Conservation (phyloP, 2,797 vertebrate species). For the Podarcis lilfordi region DNA sequence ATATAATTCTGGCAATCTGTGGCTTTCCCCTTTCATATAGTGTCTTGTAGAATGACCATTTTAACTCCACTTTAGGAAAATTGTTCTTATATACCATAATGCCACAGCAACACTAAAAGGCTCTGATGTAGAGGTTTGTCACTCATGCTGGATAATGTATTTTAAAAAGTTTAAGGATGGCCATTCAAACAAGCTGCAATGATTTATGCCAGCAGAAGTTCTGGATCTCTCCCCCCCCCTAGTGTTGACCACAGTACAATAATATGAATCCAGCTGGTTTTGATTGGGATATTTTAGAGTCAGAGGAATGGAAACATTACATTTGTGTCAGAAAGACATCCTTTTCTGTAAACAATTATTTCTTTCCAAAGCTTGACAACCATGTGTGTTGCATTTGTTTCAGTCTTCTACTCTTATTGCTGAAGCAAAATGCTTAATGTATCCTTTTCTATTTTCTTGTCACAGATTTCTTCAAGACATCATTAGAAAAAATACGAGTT, state of each 20-base stretch:
- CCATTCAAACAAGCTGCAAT: not conserved
- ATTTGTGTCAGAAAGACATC: conserved; percentile 17
- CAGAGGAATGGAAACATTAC: conserved; percentile 21
- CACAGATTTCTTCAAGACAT: conserved; percentile 65
- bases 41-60: not conserved
- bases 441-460: conserved; percentile 65
- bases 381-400: conserved; percentile 31
- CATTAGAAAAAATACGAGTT: conserved; percentile 60
- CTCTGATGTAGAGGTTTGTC: not conserved
- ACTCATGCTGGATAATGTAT: not conserved
- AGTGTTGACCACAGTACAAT: conserved; percentile 4
- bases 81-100: not conserved
- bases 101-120: not conserved
- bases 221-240: not conserved
- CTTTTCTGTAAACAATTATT: conserved; percentile 28
- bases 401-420: conserved; percentile 45
- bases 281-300: conserved; percentile 18
- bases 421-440: conserved; percentile 52
- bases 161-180: not conserved
- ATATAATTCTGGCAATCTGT: too few species aligned
- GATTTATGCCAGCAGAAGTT: conserved; percentile 2
- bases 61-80: not conserved
- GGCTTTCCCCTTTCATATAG: too few species aligned
- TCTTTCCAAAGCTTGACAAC: conserved; percentile 31
- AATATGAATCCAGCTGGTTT: conserved; percentile 19